Evolutionary conservation across 2,113 vertebrate species (phyloP), one percentile per base, ranked within the genome.

Genomic region (Trichomycterus rosablanca): DNA sequence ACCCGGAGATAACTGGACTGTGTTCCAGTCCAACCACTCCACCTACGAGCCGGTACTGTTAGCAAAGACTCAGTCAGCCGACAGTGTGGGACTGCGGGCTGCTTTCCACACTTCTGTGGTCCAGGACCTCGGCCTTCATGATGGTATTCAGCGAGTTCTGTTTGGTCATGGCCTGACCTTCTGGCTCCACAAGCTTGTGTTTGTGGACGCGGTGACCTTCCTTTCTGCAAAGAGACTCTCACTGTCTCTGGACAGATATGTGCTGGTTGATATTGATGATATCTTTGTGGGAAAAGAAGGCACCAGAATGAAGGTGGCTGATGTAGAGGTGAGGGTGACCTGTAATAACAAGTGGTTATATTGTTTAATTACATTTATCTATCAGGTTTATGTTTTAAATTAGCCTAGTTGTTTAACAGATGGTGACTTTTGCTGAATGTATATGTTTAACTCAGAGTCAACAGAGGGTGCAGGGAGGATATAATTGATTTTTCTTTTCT

Each of bases 251-350:
- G 92, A 98, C 76, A 93, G 95, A 70, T 94, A 97, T 77, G 76
- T 97, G 62, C 83, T 98, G 50, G 95, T 98, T 70, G 95, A 98
- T 67, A 93, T 98, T 0, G 95, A 97, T 0, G 95, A 98, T 80
- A 98, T 98, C 80, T 98, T 98, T 22, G 95, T 98, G 55, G 95
- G 95, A 74, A 98, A 97, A 70, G 95, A 98, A 73, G 94, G 95
- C 68, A 98, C 95, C 0, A 89, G 95, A 75, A 98, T 98, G 94
- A 95, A 97, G 71, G 91, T 94, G 78, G 88, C 91, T 43, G 95
- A 98, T 2, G 95, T 98, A 20, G 94, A 97, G 94, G 95, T 97
- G 76, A 18, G 42, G 7, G 3, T 1, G 43, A n/a, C 2, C 9
- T 24, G 19, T 44, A 12, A 6, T 39, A 5, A 3, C 16, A 2